Evolutionary conservation across 30 jellyfish, hydroid and myxozoan species (phyloP), one percentile per base, ranked within the genome.

Genomic region (Turritopsis dohrnii): DNA sequence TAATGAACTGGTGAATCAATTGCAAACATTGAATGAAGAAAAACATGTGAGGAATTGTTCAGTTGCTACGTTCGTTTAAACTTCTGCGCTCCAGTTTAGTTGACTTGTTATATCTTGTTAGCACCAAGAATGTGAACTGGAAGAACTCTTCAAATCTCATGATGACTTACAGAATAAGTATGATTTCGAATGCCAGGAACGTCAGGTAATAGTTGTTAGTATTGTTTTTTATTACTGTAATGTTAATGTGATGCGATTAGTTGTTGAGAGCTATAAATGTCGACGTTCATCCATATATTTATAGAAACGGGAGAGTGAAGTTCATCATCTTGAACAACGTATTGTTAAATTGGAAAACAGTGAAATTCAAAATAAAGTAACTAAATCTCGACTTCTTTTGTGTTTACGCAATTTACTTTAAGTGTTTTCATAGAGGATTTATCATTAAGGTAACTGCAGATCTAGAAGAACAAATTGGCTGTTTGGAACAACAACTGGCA

Each of bases 111-210:
- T 22, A 69, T 1, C 31, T 16, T 69, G 16, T 30, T 60, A 94
- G 99, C 93, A 94, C 71, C 99, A 94, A 71, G 99, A 94, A 83
- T 29, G 84, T 1, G 97, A 94, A 69, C 96, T 94, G 28, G 99
- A 94, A 80, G 99, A 94, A 41, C 82, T 94, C 7, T 94, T 94
- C 73, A 86, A 80, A 84, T 71, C 99, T 0, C 97, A 94, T 26
- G 99, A 94, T 86, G 97, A 89, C 52, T 79, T 94, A 23, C 99
- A 89, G 28, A 79, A 79, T 75, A 89, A 88, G 82, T 89, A 82
- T 81, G 99, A 94, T 73, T 54, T 76, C n/a, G 96, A 94, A 87
- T 89, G 97, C 89, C 82, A 83, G 75, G 92, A 86, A 24, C 85
- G 81, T 60, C 82, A 85, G 97, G 99, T 92, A 83, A 41, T 3